These are phyloP conservation scores for Lepeophtheirus nordmannii DNA, from an alignment of 2,888 invertebrate species.

Conservation along the genomic window DNA sequence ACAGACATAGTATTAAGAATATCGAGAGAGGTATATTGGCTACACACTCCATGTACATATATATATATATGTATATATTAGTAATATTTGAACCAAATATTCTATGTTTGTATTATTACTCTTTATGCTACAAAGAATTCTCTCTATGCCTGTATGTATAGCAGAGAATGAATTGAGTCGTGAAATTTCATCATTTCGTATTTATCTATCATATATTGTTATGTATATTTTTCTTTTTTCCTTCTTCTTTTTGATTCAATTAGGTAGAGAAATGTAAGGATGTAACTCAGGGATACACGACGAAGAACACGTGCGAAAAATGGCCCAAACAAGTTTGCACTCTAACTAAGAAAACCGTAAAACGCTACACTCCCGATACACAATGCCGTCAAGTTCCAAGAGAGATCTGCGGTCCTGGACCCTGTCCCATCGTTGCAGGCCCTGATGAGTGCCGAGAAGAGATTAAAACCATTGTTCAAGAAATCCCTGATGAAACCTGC, in stretches of 20 bases:
- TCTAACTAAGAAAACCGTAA: conserved; percentile 16
- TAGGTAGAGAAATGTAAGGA: conserved; percentile 20
- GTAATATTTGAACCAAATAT: no score
- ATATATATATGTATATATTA: no score
- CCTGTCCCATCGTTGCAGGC: conserved; percentile 20
- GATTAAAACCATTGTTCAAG: conserved; percentile 19
- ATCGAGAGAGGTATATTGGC: no score
- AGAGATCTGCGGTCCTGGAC: conserved; percentile 19
- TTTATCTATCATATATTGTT: no score
- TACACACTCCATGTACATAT: no score
- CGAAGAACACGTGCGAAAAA: conserved; percentile 8
- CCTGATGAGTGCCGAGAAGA: conserved; percentile 19
- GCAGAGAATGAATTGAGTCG: not conserved
- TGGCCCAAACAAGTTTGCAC: conserved; percentile 20
- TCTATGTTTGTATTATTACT: no score
- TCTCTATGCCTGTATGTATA: no score
- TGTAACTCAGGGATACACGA: conserved; percentile 16
- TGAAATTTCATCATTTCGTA: not conserved
- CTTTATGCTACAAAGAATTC: not conserved
- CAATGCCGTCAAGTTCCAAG: conserved; percentile 12
- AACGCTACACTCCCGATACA: conserved; percentile 19
- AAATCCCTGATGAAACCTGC: conserved; percentile 14
- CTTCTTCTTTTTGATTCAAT: not conserved
- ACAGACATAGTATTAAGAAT: no score
- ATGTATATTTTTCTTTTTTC: no score